These are phyloP conservation scores for Rana temporaria DNA, from an alignment of 2,113 vertebrate species.

Conservation along the genomic window DNA sequence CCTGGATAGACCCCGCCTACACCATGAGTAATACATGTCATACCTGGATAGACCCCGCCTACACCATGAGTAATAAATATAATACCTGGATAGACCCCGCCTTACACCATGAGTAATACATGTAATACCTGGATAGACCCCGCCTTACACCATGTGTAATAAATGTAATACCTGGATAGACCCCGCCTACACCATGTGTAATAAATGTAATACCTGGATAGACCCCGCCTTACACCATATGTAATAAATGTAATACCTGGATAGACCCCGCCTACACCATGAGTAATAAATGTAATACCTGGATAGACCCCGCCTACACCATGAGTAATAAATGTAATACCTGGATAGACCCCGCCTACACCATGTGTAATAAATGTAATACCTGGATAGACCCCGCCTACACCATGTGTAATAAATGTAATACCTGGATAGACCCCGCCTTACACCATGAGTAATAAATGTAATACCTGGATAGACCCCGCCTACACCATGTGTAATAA, in stretches of 20 bases:
- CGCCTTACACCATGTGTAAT: no score
- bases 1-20: slow-evolving; percentile 70
- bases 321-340: slow-evolving; percentile 57
- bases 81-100: slow-evolving; percentile 75
- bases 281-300: slow-evolving; percentile 61
- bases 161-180: slow-evolving; percentile 69
- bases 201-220: slow-evolving; percentile 68
- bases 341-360: slow-evolving; percentile 67
- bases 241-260: slow-evolving; percentile 66
- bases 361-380: neutral
- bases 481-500: no score
- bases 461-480: slow-evolving; percentile 73
- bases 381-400: slow-evolving; percentile 74
- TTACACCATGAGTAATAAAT: no score
- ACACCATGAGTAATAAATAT: no score
- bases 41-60: slow-evolving; percentile 75
- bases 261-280: slow-evolving; percentile 45
- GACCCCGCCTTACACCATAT: no score
- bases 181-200: no score
- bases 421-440: slow-evolving; percentile 76
- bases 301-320: slow-evolving; percentile 63
- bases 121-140: slow-evolving; percentile 72
- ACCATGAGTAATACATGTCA: no score
- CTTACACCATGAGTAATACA: no score
- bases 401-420: neutral